Conservation (phyloP, 2,888 invertebrate genomes). For the Trisateles emortualis region DNA sequence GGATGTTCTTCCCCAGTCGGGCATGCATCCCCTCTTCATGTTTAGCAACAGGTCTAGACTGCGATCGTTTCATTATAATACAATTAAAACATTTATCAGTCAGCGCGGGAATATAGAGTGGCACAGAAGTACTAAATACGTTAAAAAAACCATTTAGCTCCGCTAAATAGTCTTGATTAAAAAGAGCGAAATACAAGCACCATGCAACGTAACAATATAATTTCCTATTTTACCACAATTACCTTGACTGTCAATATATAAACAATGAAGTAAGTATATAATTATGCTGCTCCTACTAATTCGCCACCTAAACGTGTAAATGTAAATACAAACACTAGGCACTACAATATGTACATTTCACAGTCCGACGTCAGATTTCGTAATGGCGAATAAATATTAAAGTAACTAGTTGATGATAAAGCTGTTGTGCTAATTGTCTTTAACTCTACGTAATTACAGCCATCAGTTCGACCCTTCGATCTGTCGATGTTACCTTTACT, state of each 20-base stretch:
- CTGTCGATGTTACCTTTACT: constrained; percentile 32
- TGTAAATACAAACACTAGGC: constrained; percentile 27
- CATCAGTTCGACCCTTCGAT: constrained; percentile 17
- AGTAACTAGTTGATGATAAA: constrained; percentile 6
- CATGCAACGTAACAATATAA: background rate
- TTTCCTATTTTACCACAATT: background rate
- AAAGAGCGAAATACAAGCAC: constrained; percentile 6
- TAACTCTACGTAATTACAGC: constrained; percentile 14
- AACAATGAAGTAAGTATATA: constrained; percentile 12
- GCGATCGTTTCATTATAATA: no score
- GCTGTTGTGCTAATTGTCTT: constrained; percentile 25
- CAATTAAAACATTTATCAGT: no score
- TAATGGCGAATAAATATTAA: constrained; percentile 19
- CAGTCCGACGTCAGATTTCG: constrained; percentile 30
- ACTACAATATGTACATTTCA: constrained; percentile 30
- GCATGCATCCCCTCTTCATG: no score
- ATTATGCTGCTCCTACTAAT: constrained; percentile 25
- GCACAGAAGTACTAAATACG: no score
- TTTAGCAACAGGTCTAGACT: no score
- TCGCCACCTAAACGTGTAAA: constrained; percentile 24
- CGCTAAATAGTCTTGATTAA: constrained; percentile 13
- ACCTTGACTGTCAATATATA: constrained; percentile 26
- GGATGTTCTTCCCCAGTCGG: no score
- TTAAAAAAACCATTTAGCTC: constrained; percentile 14
- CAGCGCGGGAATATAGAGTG: no score